These are phyloP conservation scores for Drosophila arawakana DNA, from an alignment of 1,140 invertebrate species.

Conservation along the genomic window DNA sequence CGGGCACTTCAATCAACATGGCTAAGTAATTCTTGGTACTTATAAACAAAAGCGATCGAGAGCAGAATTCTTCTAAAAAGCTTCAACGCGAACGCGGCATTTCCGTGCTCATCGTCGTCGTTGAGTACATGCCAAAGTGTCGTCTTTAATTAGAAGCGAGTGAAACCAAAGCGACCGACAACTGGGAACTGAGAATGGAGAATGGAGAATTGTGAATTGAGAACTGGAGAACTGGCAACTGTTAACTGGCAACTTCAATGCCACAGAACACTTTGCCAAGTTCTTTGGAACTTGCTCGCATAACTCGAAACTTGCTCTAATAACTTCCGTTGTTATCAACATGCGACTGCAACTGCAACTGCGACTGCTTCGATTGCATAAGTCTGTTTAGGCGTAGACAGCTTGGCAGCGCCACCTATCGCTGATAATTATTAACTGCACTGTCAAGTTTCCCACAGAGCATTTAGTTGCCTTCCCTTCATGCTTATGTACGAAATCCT, in stretches of 20 bases:
- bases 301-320: slow-evolving; percentile 67
- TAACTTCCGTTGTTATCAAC: slow-evolving; percentile 68
- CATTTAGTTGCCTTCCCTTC: neutral
- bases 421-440: slow-evolving; percentile 70
- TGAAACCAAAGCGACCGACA: slow-evolving; percentile 51
- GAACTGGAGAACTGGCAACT: neutral
- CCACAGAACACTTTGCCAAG: slow-evolving; percentile 47
- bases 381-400: slow-evolving; percentile 6
- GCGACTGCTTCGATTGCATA: slow-evolving; percentile 16
- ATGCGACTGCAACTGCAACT: slow-evolving; percentile 21
- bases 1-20: slow-evolving; percentile 23
- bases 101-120: slow-evolving; percentile 56
- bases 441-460: slow-evolving; percentile 45
- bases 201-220: slow-evolving; percentile 22
- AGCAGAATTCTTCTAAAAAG: slow-evolving; percentile 41
- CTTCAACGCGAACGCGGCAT: slow-evolving; percentile 45
- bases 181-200: slow-evolving; percentile 10
- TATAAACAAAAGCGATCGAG: slow-evolving; percentile 19
- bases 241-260: slow-evolving; percentile 39
- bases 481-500: slow-evolving; percentile 55
- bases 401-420: slow-evolving; percentile 63
- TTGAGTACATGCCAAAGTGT: slow-evolving; percentile 76
- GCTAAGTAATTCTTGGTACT: slow-evolving; percentile 28
- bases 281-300: slow-evolving; percentile 68
- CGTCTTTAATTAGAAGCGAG: slow-evolving; percentile 77